phyloP scores from a whole-genome alignment of 2,113 vertebrate genomes.

The Sander vitreus region DNA sequence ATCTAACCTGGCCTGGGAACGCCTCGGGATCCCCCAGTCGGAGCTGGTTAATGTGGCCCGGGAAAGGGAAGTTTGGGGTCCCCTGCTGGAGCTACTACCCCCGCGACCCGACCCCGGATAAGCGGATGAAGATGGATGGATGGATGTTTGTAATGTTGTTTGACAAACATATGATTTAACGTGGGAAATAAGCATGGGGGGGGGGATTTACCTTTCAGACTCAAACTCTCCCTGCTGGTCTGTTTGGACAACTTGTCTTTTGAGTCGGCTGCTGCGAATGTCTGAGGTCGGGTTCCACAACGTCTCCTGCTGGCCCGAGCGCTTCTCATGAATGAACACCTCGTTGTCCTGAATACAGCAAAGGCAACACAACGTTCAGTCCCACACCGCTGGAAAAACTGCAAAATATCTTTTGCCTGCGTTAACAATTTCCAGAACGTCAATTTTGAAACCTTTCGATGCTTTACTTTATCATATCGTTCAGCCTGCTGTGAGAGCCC shows the following conservation, averaged over 20 bases:
- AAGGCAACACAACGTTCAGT: neutral
- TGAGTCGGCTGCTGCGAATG: constrained; percentile 88
- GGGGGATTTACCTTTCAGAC: constrained; percentile 90
- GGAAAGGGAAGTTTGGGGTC: no score
- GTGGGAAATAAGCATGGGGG: neutral
- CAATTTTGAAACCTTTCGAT: neutral
- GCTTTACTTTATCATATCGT: neutral
- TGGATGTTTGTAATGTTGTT: neutral
- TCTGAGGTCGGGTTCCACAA: constrained; percentile 92
- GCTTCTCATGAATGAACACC: constrained; percentile 90
- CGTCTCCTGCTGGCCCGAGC: constrained; percentile 78
- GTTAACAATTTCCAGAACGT: neutral
- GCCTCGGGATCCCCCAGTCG: no score
- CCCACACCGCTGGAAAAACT: no score
- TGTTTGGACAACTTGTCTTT: constrained; percentile 88
- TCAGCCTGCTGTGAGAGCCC: neutral
- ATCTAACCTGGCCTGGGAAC: no score
- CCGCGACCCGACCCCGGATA: no score
- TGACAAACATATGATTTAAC: neutral
- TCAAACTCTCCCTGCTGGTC: constrained; percentile 93
- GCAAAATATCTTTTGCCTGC: neutral
- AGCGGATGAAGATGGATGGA: no score
- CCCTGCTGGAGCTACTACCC: no score
- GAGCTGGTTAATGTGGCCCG: no score
- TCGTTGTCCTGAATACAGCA: constrained; percentile 88